Percentiles rank a stretch among this genome's conserved stretches.
These are phyloP conservation scores for Lathamus discolor DNA, from an alignment of 2,113 vertebrate species.

Conservation along the genomic window DNA sequence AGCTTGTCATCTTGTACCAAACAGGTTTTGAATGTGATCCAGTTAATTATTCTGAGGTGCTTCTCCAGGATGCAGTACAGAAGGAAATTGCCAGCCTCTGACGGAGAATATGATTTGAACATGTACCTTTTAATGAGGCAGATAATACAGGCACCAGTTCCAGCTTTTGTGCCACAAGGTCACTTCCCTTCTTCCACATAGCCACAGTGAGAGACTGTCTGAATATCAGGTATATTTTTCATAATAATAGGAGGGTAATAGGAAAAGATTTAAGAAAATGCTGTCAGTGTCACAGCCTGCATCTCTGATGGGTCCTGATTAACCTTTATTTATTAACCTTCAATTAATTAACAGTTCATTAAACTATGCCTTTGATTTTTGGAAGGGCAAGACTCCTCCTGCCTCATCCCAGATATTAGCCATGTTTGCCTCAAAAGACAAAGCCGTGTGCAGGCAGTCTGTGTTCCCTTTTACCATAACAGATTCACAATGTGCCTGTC, in stretches of 20 bases:
- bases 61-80: not conserved
- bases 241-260: not conserved
- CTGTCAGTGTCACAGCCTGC: not conserved
- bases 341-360: not conserved
- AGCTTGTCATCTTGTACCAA: not conserved
- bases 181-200: not conserved
- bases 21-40: not conserved
- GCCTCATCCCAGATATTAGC: not conserved
- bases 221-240: not conserved
- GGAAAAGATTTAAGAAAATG: not conserved
- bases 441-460: not conserved
- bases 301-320: not conserved
- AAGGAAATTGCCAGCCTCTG: not conserved
- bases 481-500: not conserved
- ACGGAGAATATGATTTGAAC: not conserved
- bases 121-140: not conserved
- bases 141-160: not conserved
- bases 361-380: not conserved
- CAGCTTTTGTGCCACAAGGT: not conserved
- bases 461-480: not conserved
- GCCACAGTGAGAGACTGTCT: not conserved
- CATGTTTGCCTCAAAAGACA: not conserved
- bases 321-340: not conserved
- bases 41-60: not conserved
- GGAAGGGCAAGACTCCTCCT: not conserved